Conservation (phyloP, 2,888 invertebrate species). For the Drosophila tanythrix region DNA sequence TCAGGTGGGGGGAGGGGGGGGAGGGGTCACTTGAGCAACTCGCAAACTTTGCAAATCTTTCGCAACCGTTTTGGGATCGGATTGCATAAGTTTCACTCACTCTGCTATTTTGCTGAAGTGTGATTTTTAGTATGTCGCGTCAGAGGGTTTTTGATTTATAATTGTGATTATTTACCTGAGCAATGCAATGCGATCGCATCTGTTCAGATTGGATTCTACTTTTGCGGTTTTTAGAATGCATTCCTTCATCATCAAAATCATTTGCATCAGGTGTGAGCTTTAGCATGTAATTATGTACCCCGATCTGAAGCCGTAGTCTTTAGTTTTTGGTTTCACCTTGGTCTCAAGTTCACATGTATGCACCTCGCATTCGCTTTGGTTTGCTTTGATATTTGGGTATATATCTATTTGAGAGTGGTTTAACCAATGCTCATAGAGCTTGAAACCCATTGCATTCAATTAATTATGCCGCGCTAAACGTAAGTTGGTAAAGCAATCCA, state of each 20-base stretch:
- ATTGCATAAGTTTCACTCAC: constrained; percentile 56
- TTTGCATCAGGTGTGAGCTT: constrained; percentile 6
- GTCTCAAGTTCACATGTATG: constrained; percentile 33
- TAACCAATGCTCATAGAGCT: constrained; percentile 16
- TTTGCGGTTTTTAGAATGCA: constrained; percentile 48
- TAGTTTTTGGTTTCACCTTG: constrained; percentile 51
- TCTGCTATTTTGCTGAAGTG: not conserved
- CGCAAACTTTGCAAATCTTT: constrained; percentile 29
- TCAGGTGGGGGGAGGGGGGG: not conserved
- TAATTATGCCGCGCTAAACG: constrained; percentile 70
- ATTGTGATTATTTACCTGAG: constrained; percentile 30
- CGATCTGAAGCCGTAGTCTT: constrained; percentile 22
- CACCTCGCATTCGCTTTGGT: constrained; percentile 3
- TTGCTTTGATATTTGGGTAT: constrained; percentile 15
- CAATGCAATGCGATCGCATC: constrained; percentile 21
- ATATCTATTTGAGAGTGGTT: not conserved
- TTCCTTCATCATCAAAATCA: not conserved
- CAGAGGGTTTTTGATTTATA: constrained; percentile 7
- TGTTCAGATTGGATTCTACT: constrained; percentile 16
- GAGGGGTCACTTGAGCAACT: constrained; percentile 23
- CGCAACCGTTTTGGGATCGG: constrained; percentile 23
- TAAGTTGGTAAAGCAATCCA: constrained; percentile 65
- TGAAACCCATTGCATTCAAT: constrained; percentile 48
- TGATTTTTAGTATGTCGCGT: constrained; percentile 4
- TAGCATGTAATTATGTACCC: constrained; percentile 17